A percentile compares a stretch with the other conserved stretches of the same genome.
Conservation (phyloP, 2,113 vertebrate species). For the Brachypodius melanocephalos region DNA sequence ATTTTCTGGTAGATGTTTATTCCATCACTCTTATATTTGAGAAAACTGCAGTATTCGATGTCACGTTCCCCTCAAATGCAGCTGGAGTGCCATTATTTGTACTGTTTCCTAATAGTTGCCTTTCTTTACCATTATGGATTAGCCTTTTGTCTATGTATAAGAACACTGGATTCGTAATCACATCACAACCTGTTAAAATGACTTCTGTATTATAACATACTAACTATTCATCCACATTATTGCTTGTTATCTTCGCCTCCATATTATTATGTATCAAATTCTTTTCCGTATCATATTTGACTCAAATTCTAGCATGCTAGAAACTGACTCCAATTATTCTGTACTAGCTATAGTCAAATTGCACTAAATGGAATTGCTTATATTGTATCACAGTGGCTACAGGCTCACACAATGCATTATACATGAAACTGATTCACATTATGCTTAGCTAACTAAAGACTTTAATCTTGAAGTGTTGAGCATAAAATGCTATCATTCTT, state of each 20-base stretch:
- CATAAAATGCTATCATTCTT: constrained; percentile 62
- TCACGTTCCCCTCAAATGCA: background rate
- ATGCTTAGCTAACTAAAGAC: constrained; percentile 56
- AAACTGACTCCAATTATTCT: constrained; percentile 65
- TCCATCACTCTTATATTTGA: background rate
- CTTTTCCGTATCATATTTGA: constrained; percentile 30
- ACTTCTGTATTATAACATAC: background rate
- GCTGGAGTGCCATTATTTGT: background rate
- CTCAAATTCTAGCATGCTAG: constrained; percentile 53
- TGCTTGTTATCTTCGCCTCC: constrained; percentile 14
- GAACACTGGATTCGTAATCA: constrained; percentile 11
- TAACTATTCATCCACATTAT: constrained; percentile 42
- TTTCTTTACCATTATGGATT: background rate
- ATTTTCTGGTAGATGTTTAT: background rate
- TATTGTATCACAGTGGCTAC: constrained; percentile 50
- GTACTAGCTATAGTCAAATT: constrained; percentile 61
- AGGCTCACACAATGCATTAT: constrained; percentile 59
- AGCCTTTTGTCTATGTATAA: background rate
- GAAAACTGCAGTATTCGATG: background rate
- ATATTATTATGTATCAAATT: constrained; percentile 31
- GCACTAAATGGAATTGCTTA: constrained; percentile 64
- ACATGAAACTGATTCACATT: constrained; percentile 67
- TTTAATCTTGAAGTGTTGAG: constrained; percentile 63
- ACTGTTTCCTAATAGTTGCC: background rate
- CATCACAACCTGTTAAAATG: constrained; percentile 7